These are phyloP conservation scores for Heliconius hermathena DNA, from an alignment of 1,140 invertebrate genomes.

Conservation along the genomic window DNA sequence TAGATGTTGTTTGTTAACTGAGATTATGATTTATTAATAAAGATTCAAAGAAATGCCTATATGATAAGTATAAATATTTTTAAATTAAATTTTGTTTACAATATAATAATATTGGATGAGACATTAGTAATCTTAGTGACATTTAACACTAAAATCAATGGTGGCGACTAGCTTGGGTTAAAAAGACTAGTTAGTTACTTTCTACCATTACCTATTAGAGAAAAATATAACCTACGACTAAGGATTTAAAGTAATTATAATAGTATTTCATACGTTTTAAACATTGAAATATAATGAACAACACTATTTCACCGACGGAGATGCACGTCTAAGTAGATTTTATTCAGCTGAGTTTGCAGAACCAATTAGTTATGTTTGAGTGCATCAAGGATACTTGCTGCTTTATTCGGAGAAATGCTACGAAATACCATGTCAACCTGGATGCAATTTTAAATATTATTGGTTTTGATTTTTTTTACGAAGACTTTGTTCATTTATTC, in stretches of 20 bases:
- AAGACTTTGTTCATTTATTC: not conserved
- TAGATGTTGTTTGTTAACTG: not conserved
- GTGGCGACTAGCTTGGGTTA: no score
- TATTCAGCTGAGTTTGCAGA: conserved; percentile 22
- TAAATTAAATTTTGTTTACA: no score
- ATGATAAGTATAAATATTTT: no score
- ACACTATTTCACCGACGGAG: not conserved
- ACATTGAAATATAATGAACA: not conserved
- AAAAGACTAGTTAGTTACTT: no score
- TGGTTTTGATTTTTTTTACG: not conserved
- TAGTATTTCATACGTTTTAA: not conserved
- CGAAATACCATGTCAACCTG: not conserved
- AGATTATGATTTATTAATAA: no score
- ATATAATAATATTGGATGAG: no score
- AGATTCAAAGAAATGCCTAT: no score
- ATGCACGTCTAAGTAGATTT: conserved; percentile 19
- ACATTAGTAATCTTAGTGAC: no score
- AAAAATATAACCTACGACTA: not conserved
- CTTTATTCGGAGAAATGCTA: not conserved
- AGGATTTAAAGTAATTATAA: not conserved
- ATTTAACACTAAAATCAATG: no score
- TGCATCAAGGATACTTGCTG: conserved; percentile 17
- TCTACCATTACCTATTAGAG: no score
- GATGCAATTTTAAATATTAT: not conserved
- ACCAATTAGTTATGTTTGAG: conserved; percentile 24